These are phyloP conservation scores for Numida meleagris DNA, from an alignment of 2,113 vertebrate genomes.

Conservation along the genomic window DNA sequence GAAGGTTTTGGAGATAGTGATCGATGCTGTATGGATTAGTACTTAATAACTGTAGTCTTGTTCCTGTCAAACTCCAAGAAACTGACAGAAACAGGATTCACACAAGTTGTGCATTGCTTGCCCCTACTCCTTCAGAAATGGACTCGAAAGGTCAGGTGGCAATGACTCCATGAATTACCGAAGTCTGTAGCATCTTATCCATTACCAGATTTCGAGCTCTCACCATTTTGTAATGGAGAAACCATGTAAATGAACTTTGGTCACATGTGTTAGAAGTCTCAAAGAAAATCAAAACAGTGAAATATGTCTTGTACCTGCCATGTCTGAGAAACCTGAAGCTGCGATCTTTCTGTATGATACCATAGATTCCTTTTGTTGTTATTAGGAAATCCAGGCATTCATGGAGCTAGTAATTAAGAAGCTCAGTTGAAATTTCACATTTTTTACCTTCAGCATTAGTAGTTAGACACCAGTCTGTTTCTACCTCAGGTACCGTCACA, in stretches of 20 bases:
- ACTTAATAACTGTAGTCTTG: neutral
- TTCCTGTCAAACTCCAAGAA: neutral
- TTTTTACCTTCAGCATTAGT: neutral
- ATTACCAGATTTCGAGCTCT: neutral
- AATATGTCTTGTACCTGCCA: neutral
- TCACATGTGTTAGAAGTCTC: neutral
- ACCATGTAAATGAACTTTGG: neutral
- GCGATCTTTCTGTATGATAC: neutral
- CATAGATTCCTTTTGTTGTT: neutral
- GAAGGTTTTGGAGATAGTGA: neutral
- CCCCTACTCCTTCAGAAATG: neutral
- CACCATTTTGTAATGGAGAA: neutral
- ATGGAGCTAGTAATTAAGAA: neutral
- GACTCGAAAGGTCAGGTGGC: neutral
- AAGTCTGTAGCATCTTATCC: neutral
- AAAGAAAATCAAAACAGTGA: neutral
- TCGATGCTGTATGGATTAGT: neutral
- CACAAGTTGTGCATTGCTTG: fast-evolving
- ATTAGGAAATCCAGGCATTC: fast-evolving
- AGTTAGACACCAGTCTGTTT: neutral
- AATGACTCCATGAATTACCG: neutral
- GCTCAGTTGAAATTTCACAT: neutral
- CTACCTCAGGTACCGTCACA: neutral
- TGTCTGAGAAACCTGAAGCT: neutral
- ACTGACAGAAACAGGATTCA: neutral